Evolutionary conservation across 2,113 vertebrate species (phyloP), one percentile per base, ranked within the genome.

Genomic region (Progne subis): DNA sequence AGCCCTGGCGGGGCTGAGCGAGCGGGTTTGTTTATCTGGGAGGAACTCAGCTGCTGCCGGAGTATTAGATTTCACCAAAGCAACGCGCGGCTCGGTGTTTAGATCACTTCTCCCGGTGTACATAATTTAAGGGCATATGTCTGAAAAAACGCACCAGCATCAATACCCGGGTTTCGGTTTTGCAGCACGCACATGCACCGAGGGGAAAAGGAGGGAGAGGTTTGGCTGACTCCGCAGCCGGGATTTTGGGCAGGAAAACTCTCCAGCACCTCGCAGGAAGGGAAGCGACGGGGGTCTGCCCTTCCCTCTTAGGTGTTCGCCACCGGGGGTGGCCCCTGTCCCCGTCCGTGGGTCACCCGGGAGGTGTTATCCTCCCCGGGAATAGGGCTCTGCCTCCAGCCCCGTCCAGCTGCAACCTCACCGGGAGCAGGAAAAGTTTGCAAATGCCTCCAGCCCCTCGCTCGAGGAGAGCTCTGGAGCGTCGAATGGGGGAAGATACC

Each of bases 41-140:
- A 97, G 82, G 82, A 93, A 96, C 87, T 96, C 96, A 31, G 88
- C 94, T 72, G 93, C 92, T 90, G 87, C 83, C 60, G 53, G 85
- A 89, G 95, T 94, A 88, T 97, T 72, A 39, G 56, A 59, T 96
- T 97, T 95, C 91, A 95, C 85, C 90, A 24, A 95, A 97, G 89
- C 90, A 89, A 91, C 74, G 97, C 34, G 96, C 63, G n/a, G 70
- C 60, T 95, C 60, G 81, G 37, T 80, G 90, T 97, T 97, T 70
- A 89, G 95, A 91, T 96, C 94, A n/a, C 89, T 97, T 96, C 95
- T 92, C 44, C 59, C 82, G 46, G 89, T 89, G 94, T 96, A 89
- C 94, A 96, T 95, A 41, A 93, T 97, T 97, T 95, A 96, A 93
- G 95, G 95, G 91, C 94, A 96, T 94, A 83, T 91, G 95, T 84